Evolutionary conservation across 2,113 vertebrate genomes (phyloP).

Genomic region (Megalops atlanticus): DNA sequence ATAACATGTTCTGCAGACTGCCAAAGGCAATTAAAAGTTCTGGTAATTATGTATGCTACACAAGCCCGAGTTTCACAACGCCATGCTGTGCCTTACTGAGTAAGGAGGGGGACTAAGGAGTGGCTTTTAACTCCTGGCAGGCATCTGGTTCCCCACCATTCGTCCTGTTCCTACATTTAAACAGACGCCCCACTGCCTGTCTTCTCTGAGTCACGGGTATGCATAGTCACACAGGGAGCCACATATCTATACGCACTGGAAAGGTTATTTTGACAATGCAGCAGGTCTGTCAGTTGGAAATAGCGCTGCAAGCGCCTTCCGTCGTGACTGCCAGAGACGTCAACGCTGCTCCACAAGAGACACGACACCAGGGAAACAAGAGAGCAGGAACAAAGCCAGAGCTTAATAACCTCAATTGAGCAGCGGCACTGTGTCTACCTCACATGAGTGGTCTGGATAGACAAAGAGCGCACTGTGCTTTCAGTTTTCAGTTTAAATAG

Average conservation of each 20-base stretch:
- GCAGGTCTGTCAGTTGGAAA: neutral
- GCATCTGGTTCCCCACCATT: slow-evolving; percentile 33
- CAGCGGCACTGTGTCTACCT: neutral
- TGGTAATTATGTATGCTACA: slow-evolving; percentile 51
- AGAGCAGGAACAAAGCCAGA: neutral
- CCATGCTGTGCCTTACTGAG: slow-evolving; percentile 44
- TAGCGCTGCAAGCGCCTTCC: neutral
- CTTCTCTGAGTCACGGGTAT: neutral
- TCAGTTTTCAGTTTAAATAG: slow-evolving; percentile 22
- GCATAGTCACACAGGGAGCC: neutral
- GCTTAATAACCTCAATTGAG: neutral
- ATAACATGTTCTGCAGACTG: slow-evolving; percentile 40
- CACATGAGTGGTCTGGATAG: neutral
- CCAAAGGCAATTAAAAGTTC: slow-evolving; percentile 50
- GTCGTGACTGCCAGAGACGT: neutral
- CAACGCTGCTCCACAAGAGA: neutral
- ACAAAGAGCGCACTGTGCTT: neutral
- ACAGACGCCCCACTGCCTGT: neutral
- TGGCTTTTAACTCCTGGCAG: slow-evolving; percentile 48
- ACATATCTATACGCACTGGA: neutral
- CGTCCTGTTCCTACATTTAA: neutral
- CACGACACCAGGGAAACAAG: neutral
- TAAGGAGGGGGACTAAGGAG: slow-evolving; percentile 35
- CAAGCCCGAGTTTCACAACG: slow-evolving; percentile 39
- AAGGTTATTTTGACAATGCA: neutral